These are phyloP conservation scores for Rhabdomys pumilio DNA, from an alignment of 2,797 vertebrate species.

Conservation along the genomic window DNA sequence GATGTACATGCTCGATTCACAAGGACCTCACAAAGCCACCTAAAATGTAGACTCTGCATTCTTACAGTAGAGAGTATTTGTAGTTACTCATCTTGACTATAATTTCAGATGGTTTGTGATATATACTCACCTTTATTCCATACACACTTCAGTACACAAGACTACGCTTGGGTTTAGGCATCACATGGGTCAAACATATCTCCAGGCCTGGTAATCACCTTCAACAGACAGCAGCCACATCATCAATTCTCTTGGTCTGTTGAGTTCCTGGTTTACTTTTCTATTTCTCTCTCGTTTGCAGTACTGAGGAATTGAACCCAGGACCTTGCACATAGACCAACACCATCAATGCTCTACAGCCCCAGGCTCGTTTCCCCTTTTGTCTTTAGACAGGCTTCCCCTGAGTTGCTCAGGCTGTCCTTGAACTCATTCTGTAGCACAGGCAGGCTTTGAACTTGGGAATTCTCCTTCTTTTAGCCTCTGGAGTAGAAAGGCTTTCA, in stretches of 20 bases:
- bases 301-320: neutral
- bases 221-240: neutral
- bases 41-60: neutral
- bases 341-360: neutral
- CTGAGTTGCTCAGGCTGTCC: neutral
- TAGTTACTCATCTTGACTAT: conserved; percentile 39
- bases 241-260: neutral
- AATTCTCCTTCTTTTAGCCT: neutral
- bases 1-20: neutral
- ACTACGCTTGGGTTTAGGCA: neutral
- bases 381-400: neutral
- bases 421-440: neutral
- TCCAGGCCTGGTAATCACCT: neutral
- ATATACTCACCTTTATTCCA: neutral
- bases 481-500: neutral
- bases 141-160: neutral
- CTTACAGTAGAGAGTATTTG: neutral
- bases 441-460: neutral
- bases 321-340: neutral
- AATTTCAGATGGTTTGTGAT: conserved; percentile 54
- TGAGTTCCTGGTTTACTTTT: neutral
- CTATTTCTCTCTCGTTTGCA: neutral
- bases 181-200: neutral
- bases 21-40: neutral
- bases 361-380: neutral